These are phyloP conservation scores for Tenebrio molitor DNA, from an alignment of 1,140 invertebrate genomes.

Conservation along the genomic window DNA sequence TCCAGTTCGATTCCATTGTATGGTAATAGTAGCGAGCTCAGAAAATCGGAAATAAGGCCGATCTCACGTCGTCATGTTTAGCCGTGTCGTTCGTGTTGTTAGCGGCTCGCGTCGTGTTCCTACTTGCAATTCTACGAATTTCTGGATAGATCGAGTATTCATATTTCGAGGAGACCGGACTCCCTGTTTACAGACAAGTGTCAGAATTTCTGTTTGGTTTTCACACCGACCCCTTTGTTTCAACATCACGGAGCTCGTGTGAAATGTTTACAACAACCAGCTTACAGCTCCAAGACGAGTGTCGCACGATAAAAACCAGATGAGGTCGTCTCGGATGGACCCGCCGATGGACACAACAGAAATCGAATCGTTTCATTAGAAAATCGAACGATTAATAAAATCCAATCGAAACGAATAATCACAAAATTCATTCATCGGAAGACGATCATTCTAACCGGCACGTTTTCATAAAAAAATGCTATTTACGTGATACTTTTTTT, in stretches of 20 bases:
- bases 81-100: slow-evolving; percentile 43
- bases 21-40: slow-evolving; percentile 43
- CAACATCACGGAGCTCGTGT: slow-evolving; percentile 27
- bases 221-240: slow-evolving; percentile 45
- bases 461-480: slow-evolving; percentile 10
- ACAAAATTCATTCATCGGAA: slow-evolving; percentile 22
- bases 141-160: slow-evolving; percentile 39
- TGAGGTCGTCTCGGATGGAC: slow-evolving; percentile 19
- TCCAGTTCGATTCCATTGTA: slow-evolving; percentile 46
- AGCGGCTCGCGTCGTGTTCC: slow-evolving; percentile 42
- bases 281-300: slow-evolving; percentile 29
- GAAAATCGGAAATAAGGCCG: slow-evolving; percentile 43
- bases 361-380: slow-evolving; percentile 13
- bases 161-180: slow-evolving; percentile 42
- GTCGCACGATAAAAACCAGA: slow-evolving; percentile 34
- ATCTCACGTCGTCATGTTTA: slow-evolving; percentile 46
- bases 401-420: background rate
- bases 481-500: slow-evolving; percentile 6
- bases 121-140: slow-evolving; percentile 45
- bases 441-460: background rate
- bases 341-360: slow-evolving; percentile 13
- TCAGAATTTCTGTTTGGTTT: slow-evolving; percentile 43
- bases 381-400: slow-evolving; percentile 21
- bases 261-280: slow-evolving; percentile 33
- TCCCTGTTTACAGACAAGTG: slow-evolving; percentile 42